Evolutionary conservation across 30 jellyfish, hydroid and myxozoan genomes (phyloP).

Genomic region (Chironex yamaguchii): DNA sequence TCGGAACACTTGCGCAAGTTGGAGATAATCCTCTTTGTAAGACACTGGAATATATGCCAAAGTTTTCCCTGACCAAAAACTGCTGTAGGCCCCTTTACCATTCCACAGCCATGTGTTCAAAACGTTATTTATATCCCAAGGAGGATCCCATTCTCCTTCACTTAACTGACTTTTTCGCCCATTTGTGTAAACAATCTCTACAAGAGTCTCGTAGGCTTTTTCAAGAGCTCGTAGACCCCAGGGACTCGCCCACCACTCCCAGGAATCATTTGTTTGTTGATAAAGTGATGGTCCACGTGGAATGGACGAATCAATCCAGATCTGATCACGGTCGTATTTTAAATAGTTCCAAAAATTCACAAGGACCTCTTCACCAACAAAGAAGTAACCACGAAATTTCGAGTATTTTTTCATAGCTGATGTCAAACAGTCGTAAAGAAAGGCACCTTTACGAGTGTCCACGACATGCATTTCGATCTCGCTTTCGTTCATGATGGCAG

Average conservation of each 20-base stretch:
- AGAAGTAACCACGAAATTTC: constrained; percentile 79
- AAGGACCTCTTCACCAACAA: constrained; percentile 80
- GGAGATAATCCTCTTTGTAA: constrained; percentile 21
- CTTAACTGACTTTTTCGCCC: constrained; percentile 72
- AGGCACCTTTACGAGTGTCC: constrained; percentile 90
- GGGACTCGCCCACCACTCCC: constrained; percentile 99
- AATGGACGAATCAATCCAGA: constrained; percentile 76
- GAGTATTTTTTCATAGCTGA: constrained; percentile 63
- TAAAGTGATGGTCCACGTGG: constrained; percentile 82
- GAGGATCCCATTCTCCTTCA: constrained; percentile 93
- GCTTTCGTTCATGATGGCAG: constrained; percentile 66
- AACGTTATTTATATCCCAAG: constrained; percentile 85
- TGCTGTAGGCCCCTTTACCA: constrained; percentile 82
- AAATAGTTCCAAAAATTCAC: constrained; percentile 75
- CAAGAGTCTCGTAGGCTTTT: constrained; percentile 86
- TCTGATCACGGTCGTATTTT: constrained; percentile 28
- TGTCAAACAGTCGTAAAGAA: constrained; percentile 88
- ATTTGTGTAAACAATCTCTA: constrained; percentile 76
- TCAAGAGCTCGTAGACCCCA: constrained; percentile 97
- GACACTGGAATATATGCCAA: constrained; percentile 68
- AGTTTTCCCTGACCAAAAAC: constrained; percentile 74
- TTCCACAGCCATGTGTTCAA: constrained; percentile 93
- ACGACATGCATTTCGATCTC: constrained; percentile 50
- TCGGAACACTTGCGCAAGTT: constrained; percentile 79
- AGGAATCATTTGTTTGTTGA: constrained; percentile 74